Base-by-base conservation (phyloP, 2,888 invertebrate genomes). In the Melanostoma scalare region DNA sequence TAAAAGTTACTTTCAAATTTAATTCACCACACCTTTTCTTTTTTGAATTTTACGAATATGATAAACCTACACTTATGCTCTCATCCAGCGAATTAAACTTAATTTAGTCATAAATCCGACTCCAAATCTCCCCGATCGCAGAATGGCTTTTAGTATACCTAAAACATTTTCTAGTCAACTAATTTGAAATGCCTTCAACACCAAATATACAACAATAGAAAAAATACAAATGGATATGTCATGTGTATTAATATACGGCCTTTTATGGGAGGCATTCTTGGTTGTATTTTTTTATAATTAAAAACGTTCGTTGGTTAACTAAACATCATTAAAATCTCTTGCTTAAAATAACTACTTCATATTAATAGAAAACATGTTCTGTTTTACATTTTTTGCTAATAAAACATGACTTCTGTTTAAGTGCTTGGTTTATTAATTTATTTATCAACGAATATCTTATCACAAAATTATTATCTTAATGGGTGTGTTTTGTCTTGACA, bases 111-210 rank as follows among this genome's bases (percentile, higher is more conserved):
- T 65, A 75, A 75, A 81, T 76, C 71, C 48, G 58, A 65, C 56
- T 53, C 48, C 55, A 35, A 48, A 50, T n/a, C n/a, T 50, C 48
- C 20, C 20, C 36, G 46, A 36, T 20, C 48, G 38, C 30, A 50
- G 68, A 63, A 68, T 81, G 56, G 55, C 58, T 77, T 77, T 68
- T 68, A 63, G 67, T 77, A 20, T 55, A 42, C 38, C 72, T 56
- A 61, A 68, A 20, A 20, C 20, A 77, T 81, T 77, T 77, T 81
- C 76, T 52, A 76, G 67, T 76, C 81, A 73, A 81, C 77, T 77
- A 81, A 69, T 58, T 73, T 68, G 56, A 68, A 20, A 82, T 77
- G 61, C 63, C 36, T 63, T 63, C 81, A 82, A 63, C 63, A 38
- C 55, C 20, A 60, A 20, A 31, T 46, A 71, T 63, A 56, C 46